A percentile compares a stretch with the other conserved stretches of the same genome.
These are phyloP conservation scores for Pygoscelis antarcticus DNA, from an alignment of 2,113 vertebrate species.

Conservation along the genomic window DNA sequence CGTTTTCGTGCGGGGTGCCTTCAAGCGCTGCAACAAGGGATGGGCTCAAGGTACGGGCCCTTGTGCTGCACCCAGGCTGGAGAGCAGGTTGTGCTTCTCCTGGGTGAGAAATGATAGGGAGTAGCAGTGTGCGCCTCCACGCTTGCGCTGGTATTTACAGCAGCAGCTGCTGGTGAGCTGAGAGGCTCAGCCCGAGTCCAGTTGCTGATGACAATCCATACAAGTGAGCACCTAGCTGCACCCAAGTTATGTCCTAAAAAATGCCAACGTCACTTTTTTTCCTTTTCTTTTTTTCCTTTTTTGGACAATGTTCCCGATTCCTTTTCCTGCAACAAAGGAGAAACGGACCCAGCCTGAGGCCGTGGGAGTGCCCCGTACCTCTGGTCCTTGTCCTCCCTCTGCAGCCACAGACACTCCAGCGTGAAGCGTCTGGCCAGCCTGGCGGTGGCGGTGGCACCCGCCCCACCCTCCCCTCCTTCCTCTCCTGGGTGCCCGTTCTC, in stretches of 20 bases:
- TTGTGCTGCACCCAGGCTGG: neutral
- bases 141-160: neutral
- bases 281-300: neutral
- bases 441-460: accelerated
- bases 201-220: neutral
- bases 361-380: accelerated
- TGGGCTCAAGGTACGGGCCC: accelerated
- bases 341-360: neutral
- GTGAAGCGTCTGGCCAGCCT: too few relatives aligned
- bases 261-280: neutral
- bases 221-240: neutral
- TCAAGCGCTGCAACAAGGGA: neutral
- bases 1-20: neutral
- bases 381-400: neutral
- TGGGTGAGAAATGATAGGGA: neutral
- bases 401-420: neutral
- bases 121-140: accelerated
- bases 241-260: neutral
- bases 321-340: neutral
- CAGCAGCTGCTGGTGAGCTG: neutral
- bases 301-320: neutral
- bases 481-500: neutral
- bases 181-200: too few relatives aligned
- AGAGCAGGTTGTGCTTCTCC: neutral
- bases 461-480: neutral